These are phyloP conservation scores for Dysmachus trigonus DNA, from an alignment of 2,888 invertebrate genomes.

Conservation along the genomic window DNA sequence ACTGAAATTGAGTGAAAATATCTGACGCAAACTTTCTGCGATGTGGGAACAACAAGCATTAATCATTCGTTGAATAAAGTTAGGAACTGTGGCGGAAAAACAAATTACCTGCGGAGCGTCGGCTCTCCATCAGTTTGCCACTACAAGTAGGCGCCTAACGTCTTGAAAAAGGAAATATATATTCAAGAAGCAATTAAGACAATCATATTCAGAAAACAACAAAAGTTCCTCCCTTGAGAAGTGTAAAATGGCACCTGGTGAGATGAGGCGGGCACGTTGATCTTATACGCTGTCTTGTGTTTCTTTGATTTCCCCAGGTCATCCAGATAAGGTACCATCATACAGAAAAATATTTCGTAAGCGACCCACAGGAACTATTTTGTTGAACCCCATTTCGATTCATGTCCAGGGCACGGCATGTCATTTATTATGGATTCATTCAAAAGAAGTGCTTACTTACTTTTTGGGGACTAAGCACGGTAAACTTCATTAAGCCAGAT, in stretches of 20 bases:
- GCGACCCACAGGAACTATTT: neutral
- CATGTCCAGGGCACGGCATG: neutral
- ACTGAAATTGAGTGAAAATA: constrained; percentile 38
- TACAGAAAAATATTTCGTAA: neutral
- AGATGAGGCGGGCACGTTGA: neutral
- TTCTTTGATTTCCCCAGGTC: neutral
- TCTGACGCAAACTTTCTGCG: constrained; percentile 5
- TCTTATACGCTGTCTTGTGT: neutral
- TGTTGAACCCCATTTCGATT: neutral
- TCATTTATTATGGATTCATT: neutral
- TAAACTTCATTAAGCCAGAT: constrained; percentile 1
- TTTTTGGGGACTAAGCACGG: no score
- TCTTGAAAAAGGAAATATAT: neutral
- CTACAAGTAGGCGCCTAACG: no score
- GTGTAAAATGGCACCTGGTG: neutral
- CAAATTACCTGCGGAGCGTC: constrained; percentile 19
- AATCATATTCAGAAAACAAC: neutral
- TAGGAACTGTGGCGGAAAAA: neutral
- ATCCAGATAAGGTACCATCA: neutral
- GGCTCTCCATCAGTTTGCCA: neutral
- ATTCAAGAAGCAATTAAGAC: constrained; percentile 20
- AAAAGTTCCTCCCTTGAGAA: neutral
- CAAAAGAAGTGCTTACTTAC: neutral
- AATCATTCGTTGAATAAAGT: neutral
- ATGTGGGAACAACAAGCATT: constrained; percentile 21